Evolutionary conservation across 2,888 invertebrate genomes (phyloP).

Genomic region (Ctena decussata): DNA sequence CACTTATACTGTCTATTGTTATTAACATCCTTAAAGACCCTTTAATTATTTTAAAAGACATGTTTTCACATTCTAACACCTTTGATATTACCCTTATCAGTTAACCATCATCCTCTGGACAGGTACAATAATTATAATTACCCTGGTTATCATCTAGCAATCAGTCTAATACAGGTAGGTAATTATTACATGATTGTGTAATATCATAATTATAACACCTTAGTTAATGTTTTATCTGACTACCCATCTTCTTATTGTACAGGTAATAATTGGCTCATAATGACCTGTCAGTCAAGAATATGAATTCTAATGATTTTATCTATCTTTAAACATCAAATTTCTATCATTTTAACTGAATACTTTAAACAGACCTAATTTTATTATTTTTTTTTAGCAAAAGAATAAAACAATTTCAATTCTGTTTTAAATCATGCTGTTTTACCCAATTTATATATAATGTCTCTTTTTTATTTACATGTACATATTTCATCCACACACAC

Average conservation of each 20-base stretch:
- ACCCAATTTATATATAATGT: too few relatives aligned
- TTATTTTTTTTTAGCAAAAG: too few relatives aligned
- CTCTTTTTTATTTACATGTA: too few relatives aligned
- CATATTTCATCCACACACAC: too few relatives aligned
- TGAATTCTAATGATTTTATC: background rate
- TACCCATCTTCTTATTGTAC: conserved; percentile 2
- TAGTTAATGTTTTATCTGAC: background rate
- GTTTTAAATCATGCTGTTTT: too few relatives aligned
- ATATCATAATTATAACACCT: background rate
- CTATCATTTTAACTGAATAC: too few relatives aligned
- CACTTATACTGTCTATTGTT: conserved; percentile 3
- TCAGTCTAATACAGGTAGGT: background rate
- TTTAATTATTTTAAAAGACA: background rate
- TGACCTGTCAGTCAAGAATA: conserved; percentile 1
- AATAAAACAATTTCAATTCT: too few relatives aligned
- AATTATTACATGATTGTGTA: conserved; percentile 4
- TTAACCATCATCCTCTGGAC: background rate
- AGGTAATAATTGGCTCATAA: conserved; percentile 8
- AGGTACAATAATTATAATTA: background rate
- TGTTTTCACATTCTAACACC: conserved; percentile 2
- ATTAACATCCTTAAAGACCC: background rate
- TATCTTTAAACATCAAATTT: too few relatives aligned
- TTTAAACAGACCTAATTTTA: too few relatives aligned
- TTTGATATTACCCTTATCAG: background rate
- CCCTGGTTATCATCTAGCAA: background rate